Evolutionary conservation across 2,113 vertebrate species (phyloP).

Genomic region (Lophius piscatorius): DNA sequence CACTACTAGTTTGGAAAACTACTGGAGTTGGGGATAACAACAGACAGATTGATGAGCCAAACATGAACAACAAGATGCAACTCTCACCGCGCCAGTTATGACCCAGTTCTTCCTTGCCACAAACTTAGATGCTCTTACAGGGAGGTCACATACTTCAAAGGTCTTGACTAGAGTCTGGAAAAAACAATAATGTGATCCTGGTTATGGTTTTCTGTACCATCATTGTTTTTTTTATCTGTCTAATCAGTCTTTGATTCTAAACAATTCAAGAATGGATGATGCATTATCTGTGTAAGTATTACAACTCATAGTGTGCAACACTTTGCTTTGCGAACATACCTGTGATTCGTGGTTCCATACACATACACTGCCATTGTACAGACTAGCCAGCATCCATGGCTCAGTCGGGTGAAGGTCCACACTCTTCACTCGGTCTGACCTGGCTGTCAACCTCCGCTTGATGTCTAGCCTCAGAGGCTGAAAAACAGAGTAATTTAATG

Average conservation of each 20-base stretch:
- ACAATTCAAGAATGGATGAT: not conserved
- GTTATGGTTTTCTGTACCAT: not conserved
- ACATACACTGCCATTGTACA: conserved; percentile 97
- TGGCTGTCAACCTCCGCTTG: conserved; percentile 94
- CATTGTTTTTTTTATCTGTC: not conserved
- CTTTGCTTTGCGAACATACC: conserved; percentile 69
- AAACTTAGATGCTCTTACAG: conserved; percentile 98
- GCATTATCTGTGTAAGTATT: not conserved
- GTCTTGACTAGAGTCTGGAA: conserved; percentile 95
- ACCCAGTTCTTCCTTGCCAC: conserved; percentile 99
- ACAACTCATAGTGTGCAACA: accelerated
- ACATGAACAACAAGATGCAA: conserved; percentile 6
- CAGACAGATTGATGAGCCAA: not conserved
- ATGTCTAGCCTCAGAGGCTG: conserved; percentile 98
- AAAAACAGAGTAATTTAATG: not conserved
- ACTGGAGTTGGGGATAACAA: not conserved
- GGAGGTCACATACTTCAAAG: conserved; percentile 97
- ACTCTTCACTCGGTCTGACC: conserved; percentile 97
- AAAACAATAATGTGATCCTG: not conserved
- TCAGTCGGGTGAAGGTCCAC: conserved; percentile 97
- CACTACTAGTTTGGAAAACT: not conserved
- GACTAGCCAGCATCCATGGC: conserved; percentile 98
- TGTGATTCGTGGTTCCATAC: conserved; percentile 99
- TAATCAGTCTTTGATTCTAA: not conserved
- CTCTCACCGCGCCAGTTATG: conserved; percentile 97